Percentiles rank a stretch among this genome's conserved stretches.
Conservation (phyloP, 2,113 vertebrate species). For the Cryptotis parvus region DNA sequence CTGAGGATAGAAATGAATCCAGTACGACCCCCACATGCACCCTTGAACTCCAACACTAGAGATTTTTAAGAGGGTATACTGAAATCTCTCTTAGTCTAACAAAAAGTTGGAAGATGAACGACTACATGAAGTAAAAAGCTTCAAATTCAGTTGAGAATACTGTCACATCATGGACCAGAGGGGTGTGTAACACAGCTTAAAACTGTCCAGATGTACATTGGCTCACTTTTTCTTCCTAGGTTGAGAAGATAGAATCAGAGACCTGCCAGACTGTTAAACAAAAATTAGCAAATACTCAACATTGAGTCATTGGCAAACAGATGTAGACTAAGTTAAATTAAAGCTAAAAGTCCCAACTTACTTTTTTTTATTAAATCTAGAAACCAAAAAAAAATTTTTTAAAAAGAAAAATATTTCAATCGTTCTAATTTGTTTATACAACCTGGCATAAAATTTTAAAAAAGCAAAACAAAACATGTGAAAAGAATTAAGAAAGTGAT, state of each 20-base stretch:
- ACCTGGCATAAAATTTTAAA: not conserved
- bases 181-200: not conserved
- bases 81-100: not conserved
- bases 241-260: not conserved
- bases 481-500: not conserved
- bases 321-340: not conserved
- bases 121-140: not conserved
- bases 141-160: constrained; percentile 8
- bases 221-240: not conserved
- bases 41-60: no score
- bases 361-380: not conserved
- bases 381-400: not conserved
- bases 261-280: not conserved
- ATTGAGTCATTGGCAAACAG: not conserved
- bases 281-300: not conserved
- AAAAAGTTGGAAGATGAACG: constrained; percentile 1
- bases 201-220: not conserved
- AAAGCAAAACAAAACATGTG: not conserved
- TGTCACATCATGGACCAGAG: constrained; percentile 35
- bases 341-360: not conserved
- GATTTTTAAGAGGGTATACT: not conserved
- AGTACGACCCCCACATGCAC: no score
- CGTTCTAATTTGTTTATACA: not conserved
- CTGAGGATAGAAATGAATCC: no score
- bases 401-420: not conserved